These are phyloP conservation scores for Canis aureus DNA, from an alignment of 2,113 vertebrate species.

Conservation along the genomic window DNA sequence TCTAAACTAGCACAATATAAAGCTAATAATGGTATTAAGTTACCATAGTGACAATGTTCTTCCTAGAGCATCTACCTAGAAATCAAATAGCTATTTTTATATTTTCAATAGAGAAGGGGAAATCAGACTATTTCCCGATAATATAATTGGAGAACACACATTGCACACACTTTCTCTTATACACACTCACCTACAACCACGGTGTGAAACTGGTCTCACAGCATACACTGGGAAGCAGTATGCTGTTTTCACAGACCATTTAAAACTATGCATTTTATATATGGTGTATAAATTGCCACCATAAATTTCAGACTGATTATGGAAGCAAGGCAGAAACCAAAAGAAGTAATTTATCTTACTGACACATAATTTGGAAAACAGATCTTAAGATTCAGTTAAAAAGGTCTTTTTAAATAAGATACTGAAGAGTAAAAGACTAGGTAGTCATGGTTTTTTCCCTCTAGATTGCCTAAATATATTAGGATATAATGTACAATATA, in stretches of 20 bases:
- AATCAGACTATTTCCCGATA: conserved; percentile 40
- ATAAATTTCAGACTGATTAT: neutral
- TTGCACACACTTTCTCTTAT: neutral
- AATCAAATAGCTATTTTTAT: conserved; percentile 52
- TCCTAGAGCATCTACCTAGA: neutral
- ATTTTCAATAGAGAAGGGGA: conserved; percentile 51
- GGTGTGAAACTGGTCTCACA: neutral
- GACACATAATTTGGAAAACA: neutral
- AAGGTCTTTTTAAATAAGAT: conserved; percentile 45
- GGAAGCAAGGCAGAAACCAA: conserved; percentile 11
- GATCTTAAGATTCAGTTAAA: conserved; percentile 42
- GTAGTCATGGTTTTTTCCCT: neutral
- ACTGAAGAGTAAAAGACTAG: neutral
- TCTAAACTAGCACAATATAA: neutral
- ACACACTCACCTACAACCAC: neutral
- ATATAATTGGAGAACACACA: conserved; percentile 32
- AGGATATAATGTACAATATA: neutral
- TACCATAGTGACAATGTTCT: neutral
- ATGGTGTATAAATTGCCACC: neutral
- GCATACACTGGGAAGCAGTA: neutral
- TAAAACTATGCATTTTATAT: neutral
- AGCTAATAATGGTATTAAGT: conserved; percentile 32
- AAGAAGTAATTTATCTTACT: neutral
- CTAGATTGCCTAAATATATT: neutral
- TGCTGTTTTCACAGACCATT: neutral